Conservation (phyloP, 2,113 vertebrate genomes). For the Chloroceryle aenea region DNA sequence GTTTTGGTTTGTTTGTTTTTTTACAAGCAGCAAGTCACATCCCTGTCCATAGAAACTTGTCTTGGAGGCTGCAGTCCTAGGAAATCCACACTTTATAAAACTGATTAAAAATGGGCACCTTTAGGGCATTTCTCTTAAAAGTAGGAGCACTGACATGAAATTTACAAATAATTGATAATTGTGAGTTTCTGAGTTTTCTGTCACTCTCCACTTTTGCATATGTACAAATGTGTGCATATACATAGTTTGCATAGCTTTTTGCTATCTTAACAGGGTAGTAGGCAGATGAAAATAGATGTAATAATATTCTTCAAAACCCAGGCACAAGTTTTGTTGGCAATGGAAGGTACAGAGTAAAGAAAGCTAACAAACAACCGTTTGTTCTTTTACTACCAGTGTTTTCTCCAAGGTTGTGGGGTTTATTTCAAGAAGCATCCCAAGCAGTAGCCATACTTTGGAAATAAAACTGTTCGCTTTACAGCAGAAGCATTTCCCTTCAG, state of each 20-base stretch:
- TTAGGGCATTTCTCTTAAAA: not conserved
- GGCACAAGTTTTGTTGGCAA: not conserved
- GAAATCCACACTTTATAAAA: not conserved
- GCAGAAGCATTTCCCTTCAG: not conserved
- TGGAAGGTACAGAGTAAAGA: not conserved
- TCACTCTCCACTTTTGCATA: rapidly evolving
- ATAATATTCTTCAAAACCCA: not conserved
- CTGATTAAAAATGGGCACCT: not conserved
- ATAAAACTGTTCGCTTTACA: not conserved
- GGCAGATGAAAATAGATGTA: not conserved
- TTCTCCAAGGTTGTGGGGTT: not conserved
- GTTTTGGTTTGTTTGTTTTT: not conserved
- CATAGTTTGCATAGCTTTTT: not conserved
- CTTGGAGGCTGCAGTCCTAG: not conserved
- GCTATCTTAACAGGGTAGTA: not conserved
- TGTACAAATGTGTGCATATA: rapidly evolving
- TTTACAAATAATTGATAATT: not conserved
- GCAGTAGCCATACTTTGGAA: not conserved
- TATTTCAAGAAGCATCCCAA: not conserved
- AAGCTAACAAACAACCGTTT: not conserved
- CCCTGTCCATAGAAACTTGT: rapidly evolving
- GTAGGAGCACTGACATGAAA: not conserved
- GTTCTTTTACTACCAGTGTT: not conserved
- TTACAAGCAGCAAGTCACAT: rapidly evolving
- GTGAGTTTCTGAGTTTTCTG: not conserved